phyloP scores from a whole-genome alignment of 2,888 invertebrate genomes.

The Melanargia galathea region DNA sequence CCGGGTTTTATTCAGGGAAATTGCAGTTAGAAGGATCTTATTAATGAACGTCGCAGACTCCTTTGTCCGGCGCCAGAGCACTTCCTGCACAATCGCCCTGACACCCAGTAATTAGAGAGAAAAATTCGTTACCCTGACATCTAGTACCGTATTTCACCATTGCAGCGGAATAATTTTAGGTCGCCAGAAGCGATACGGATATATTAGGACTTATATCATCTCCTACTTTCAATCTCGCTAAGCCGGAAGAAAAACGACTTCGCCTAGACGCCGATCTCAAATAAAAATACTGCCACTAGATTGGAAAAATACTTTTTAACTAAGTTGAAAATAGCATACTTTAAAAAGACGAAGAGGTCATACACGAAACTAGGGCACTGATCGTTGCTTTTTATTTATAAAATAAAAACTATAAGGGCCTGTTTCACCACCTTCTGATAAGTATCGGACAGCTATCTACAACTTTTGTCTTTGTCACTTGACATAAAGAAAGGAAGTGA shows the following conservation, averaged over 20 bases:
- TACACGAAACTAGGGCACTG: background rate
- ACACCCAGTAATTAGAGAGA: constrained; percentile 81
- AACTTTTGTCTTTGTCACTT: no score
- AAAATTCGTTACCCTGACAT: constrained; percentile 75
- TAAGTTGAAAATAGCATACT: background rate
- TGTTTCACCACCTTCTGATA: no score
- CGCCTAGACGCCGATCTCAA: background rate
- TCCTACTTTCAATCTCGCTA: constrained; percentile 17
- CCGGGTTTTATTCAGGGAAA: constrained; percentile 76
- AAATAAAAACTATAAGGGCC: no score
- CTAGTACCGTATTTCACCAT: constrained; percentile 65
- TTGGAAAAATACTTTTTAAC: background rate
- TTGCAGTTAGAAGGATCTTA: constrained; percentile 81
- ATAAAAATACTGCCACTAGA: background rate
- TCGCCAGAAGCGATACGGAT: constrained; percentile 40
- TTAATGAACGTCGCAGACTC: constrained; percentile 78
- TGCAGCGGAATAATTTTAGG: constrained; percentile 53
- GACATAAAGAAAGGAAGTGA: no score
- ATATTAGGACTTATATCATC: constrained; percentile 38
- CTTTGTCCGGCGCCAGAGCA: constrained; percentile 74
- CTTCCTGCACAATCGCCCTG: constrained; percentile 79
- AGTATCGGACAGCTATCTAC: no score
- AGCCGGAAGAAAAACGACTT: constrained; percentile 1
- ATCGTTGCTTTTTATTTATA: no score
- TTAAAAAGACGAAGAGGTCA: background rate